A percentile compares a stretch with the other conserved stretches of the same genome.
Conservation (phyloP, 2,113 vertebrate genomes). For the Rattus norvegicus region GRCr8 NC_086020.1:188090001-188090500, state of each 20-base stretch:
- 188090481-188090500: background rate
- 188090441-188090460: constrained; percentile 16
- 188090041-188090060: background rate
- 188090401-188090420: background rate
- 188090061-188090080: background rate
- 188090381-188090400: background rate
- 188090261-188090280: background rate
- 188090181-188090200: background rate
- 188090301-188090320: background rate
- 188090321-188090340: background rate
- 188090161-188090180: background rate
- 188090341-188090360: background rate
- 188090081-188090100: background rate
- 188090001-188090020: background rate
- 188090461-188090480: background rate
- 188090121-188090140: background rate
- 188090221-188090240: background rate
- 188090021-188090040: background rate
- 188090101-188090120: background rate
- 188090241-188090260: background rate
- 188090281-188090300: background rate
- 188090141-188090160: constrained; percentile 19
- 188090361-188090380: background rate
- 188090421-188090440: background rate
- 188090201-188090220: background rate